Conservation (phyloP, 2,888 invertebrate species). For the Encarsia formosa region DNA sequence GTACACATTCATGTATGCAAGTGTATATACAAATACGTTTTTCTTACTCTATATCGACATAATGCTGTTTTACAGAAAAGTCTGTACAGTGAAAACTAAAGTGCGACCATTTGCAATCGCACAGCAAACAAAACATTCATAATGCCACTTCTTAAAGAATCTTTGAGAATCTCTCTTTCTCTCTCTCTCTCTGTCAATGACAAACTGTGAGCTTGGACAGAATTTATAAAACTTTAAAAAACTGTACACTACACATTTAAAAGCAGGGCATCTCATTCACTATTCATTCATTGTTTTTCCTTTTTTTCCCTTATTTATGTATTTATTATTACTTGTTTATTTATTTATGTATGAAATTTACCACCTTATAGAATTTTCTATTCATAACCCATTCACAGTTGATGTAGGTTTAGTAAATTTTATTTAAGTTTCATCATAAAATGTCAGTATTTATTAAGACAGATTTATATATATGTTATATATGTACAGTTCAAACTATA, state of each 20-base stretch:
- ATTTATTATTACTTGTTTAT: background rate
- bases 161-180: too few relatives aligned
- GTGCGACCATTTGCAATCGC: conserved; percentile 11
- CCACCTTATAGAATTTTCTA: conserved; percentile 13
- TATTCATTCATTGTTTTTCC: background rate
- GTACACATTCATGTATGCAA: background rate
- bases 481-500: conserved; percentile 18
- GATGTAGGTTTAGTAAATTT: conserved; percentile 16
- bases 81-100: conserved; percentile 27
- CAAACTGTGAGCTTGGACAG: conserved; percentile 21
- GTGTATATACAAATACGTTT: conserved; percentile 12
- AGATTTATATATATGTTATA: too few relatives aligned
- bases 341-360: conserved; percentile 14
- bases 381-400: conserved; percentile 23
- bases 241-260: conserved; percentile 28
- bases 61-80: conserved; percentile 23
- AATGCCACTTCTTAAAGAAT: conserved; percentile 27
- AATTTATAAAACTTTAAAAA: conserved; percentile 28
- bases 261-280: conserved; percentile 22
- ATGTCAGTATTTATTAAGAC: too few relatives aligned
- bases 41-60: conserved; percentile 28
- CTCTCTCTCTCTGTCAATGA: too few relatives aligned
- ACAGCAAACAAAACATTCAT: conserved; percentile 22
- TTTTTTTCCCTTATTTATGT: too few relatives aligned
- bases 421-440: conserved; percentile 5